Evolutionary conservation across 1,140 invertebrate species (phyloP), one percentile per base, ranked within the genome.

Genomic region (Bicyclus anynana): DNA sequence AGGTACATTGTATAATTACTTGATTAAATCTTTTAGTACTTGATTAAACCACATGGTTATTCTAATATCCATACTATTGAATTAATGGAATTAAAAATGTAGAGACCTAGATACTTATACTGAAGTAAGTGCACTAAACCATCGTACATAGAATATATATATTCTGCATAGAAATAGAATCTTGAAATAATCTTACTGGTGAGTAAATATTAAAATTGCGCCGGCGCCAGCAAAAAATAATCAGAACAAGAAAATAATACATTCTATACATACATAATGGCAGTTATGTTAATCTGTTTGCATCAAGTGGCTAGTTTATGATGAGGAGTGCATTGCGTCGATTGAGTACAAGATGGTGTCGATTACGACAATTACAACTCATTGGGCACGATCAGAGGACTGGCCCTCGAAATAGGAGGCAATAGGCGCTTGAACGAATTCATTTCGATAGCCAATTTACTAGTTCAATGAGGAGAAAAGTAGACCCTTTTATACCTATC

Each of bases 351-450:
- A 21, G 21, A 46, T 58, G 47, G 64, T 62, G 64, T 62, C 59
- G 53, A 61, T 59, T 53, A 60, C 48, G 52, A 57, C 64, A 66
- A 66, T 66, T 58, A 62, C 59, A 49, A 37, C 55, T 66, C 52
- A 58, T 66, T 66, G 55, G 13, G 52, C 17, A 27, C 52, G 57
- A 52, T 54, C 55, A 66, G 47, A 51, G 55, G 48, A 58, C 59
- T 27, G 27, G 46, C 51, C 58, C 59, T 61, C 42, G 52, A 60
- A 49, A 44, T 44, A 44, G 40, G 40, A 44, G 40, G 17, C 40
- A 44, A 44, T 44, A 59, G 35, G 46, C 21, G 56, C 56, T 35
- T 47, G 40, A 18, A 20, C 38, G 27, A 21, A 51, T 21, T 38
- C 14, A 51, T 18, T 46, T 50, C 16, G 16, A 20, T 20, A n/a